phyloP scores from a whole-genome alignment of 2,113 vertebrate genomes.

The Misgurnus anguillicaudatus region DNA sequence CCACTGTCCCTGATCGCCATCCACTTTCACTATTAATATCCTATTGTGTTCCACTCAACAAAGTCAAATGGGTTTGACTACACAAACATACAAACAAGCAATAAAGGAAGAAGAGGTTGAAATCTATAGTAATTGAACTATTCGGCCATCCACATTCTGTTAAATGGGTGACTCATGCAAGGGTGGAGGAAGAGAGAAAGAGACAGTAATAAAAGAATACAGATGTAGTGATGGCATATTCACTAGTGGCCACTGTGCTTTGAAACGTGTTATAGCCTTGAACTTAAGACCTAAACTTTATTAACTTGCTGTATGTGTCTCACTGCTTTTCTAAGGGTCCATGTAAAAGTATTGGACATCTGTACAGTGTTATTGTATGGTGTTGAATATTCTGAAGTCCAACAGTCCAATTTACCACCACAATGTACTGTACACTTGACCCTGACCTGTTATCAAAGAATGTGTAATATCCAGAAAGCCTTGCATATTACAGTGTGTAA shows the following conservation, averaged over 20 bases:
- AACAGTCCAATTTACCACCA: background rate
- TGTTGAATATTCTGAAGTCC: background rate
- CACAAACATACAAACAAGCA: conserved; percentile 40
- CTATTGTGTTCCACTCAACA: too few species aligned
- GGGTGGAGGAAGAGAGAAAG: background rate
- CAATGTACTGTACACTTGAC: background rate
- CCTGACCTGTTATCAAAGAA: background rate
- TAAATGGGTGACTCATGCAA: conserved; percentile 35
- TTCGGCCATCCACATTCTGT: conserved; percentile 35
- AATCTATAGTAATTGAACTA: conserved; percentile 44
- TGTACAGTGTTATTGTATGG: background rate
- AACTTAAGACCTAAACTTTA: conserved; percentile 6
- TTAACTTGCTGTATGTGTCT: background rate
- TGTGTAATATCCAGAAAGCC: too few species aligned
- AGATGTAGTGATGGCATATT: background rate
- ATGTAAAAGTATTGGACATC: too few species aligned
- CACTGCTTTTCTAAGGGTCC: too few species aligned
- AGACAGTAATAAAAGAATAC: background rate
- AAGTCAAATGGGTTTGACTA: too few species aligned
- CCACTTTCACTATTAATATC: too few species aligned
- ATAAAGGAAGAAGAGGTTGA: background rate
- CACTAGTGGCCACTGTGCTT: background rate
- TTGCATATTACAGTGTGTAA: too few species aligned
- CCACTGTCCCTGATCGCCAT: too few species aligned
- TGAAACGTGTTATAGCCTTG: background rate